phyloP scores from a whole-genome alignment of 2,797 vertebrate species.

The Loriculus beryllinus region DNA sequence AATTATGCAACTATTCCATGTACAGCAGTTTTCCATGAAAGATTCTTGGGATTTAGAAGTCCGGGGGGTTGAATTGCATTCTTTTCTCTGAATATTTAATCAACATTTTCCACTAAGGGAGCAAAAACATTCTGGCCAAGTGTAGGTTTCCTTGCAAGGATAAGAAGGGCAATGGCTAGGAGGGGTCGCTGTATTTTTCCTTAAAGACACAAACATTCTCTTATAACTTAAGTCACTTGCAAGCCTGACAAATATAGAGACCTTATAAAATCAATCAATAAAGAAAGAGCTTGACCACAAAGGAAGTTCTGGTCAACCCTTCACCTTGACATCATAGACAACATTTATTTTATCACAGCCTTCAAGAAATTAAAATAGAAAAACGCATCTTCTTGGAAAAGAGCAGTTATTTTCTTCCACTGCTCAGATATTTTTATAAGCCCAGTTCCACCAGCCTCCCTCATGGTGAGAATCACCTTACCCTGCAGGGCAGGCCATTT shows the following conservation, averaged over 20 bases:
- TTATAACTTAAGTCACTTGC: conserved; percentile 40
- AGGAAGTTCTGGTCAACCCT: conserved; percentile 49
- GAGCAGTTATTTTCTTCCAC: conserved; percentile 60
- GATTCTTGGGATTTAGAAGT: neutral
- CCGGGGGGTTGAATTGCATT: neutral
- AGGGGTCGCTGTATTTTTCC: conserved; percentile 48
- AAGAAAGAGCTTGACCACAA: conserved; percentile 57
- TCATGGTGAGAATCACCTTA: conserved; percentile 45
- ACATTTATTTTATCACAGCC: conserved; percentile 71
- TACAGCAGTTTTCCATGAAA: neutral
- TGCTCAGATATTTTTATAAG: conserved; percentile 70
- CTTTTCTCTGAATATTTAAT: conserved; percentile 29
- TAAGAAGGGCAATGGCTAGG: conserved; percentile 36
- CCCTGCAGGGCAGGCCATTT: conserved; percentile 46
- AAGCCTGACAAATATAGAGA: conserved; percentile 55
- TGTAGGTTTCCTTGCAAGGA: conserved; percentile 4
- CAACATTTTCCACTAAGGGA: conserved; percentile 1
- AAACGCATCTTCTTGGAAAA: conserved; percentile 69
- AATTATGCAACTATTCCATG: neutral
- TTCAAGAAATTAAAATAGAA: conserved; percentile 68
- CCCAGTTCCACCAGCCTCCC: conserved; percentile 20
- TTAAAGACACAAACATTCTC: conserved; percentile 56
- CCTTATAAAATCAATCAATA: conserved; percentile 54
- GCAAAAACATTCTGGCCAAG: conserved; percentile 7
- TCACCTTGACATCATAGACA: conserved; percentile 46